Percentiles rank a stretch among this genome's conserved stretches.
Evolutionary conservation across 2,797 vertebrate genomes (phyloP).

Genomic region (Stomatorhinus walkeri): DNA sequence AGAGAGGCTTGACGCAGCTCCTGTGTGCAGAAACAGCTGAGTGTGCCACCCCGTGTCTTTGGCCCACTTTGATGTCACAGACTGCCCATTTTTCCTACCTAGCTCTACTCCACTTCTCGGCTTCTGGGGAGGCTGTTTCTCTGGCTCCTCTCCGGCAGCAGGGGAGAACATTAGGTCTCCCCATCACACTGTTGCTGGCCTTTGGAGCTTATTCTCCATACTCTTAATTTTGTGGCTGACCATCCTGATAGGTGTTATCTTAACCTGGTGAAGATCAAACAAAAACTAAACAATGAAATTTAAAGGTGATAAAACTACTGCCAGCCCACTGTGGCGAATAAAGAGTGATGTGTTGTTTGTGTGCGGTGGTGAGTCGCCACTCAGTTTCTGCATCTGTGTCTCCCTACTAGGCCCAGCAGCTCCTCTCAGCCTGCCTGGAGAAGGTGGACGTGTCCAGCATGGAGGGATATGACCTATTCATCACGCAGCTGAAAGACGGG

Average conservation of each 20-base stretch:
- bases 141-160: not conserved
- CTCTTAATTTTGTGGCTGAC: not conserved
- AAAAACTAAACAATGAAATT: not conserved
- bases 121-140: not conserved
- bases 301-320: not conserved
- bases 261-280: not conserved
- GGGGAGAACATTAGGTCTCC: not conserved
- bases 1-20: not conserved
- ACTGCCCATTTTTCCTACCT: not conserved
- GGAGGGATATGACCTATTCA: slow-evolving; percentile 93
- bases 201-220: not conserved
- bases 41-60: not conserved
- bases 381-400: not conserved
- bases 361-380: not conserved
- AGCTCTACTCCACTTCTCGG: not conserved
- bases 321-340: not conserved
- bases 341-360: not conserved
- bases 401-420: slow-evolving; percentile 79
- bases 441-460: slow-evolving; percentile 93
- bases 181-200: not conserved
- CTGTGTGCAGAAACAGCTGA: not conserved
- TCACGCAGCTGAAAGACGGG: slow-evolving; percentile 94
- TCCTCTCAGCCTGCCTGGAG: slow-evolving; percentile 90
- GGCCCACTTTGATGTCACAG: not conserved
- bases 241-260: not conserved